phyloP scores from a whole-genome alignment of 2,797 vertebrate species.

The Muscicapa striata region DNA sequence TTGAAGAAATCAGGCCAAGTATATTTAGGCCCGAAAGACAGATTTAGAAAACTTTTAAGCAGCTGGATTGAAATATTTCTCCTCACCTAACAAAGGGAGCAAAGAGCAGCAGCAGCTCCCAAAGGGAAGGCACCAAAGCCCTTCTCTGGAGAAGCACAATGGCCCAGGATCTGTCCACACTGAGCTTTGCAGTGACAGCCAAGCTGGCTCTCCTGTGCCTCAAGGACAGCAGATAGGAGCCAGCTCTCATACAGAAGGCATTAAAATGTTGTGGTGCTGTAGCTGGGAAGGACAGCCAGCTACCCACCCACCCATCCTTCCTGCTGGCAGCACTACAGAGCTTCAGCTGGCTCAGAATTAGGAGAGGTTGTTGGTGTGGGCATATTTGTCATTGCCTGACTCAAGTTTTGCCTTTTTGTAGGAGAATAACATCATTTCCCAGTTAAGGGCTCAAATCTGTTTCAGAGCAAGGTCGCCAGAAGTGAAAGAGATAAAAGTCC shows the following conservation, averaged over 20 bases:
- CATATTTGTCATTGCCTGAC: not conserved
- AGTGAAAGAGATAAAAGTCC: not conserved
- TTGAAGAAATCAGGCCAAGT: constrained; percentile 14
- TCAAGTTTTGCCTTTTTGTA: not conserved
- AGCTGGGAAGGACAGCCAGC: not conserved
- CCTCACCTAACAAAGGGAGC: not conserved
- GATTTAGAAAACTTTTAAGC: constrained; percentile 34
- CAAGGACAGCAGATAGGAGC: not conserved
- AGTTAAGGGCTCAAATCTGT: not conserved
- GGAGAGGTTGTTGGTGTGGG: not conserved
- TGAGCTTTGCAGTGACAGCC: not conserved
- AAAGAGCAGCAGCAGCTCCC: not conserved
- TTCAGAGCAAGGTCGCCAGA: not conserved
- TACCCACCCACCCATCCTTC: not conserved
- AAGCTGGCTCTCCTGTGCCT: not conserved
- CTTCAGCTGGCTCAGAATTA: not conserved
- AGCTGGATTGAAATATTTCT: not conserved
- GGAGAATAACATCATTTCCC: not conserved
- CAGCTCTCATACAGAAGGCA: not conserved
- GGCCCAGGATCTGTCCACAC: not conserved
- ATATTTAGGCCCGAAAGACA: constrained; percentile 10
- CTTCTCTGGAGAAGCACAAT: not conserved
- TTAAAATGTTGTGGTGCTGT: not conserved
- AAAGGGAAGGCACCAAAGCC: not conserved
- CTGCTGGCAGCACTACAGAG: not conserved